These are phyloP conservation scores for Mobula hypostoma DNA, from an alignment of 2,113 vertebrate genomes.

Conservation along the genomic window DNA sequence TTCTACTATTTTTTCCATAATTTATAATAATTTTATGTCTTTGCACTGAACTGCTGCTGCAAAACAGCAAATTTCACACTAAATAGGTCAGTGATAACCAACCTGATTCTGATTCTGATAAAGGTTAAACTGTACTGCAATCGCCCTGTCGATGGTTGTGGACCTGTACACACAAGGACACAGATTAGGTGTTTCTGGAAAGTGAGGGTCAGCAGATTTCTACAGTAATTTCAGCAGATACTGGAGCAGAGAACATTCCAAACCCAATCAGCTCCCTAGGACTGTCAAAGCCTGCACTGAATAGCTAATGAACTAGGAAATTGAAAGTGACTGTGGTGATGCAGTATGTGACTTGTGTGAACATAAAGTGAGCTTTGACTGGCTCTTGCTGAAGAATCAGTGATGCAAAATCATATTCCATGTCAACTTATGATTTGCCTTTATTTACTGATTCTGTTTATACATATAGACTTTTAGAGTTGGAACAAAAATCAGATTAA, in stretches of 20 bases:
- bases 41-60: too few species aligned
- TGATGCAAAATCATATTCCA: not conserved
- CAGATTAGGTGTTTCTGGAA: not conserved
- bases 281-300: not conserved
- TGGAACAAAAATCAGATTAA: not conserved
- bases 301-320: conserved; percentile 18
- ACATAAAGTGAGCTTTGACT: too few species aligned
- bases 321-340: not conserved
- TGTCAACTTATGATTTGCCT: not conserved
- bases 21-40: too few species aligned
- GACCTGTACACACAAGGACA: not conserved
- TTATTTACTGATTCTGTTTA: too few species aligned
- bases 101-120: not conserved
- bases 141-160: not conserved
- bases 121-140: not conserved
- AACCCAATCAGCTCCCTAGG: not conserved
- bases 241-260: not conserved
- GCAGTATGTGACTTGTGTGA: not conserved
- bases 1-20: too few species aligned
- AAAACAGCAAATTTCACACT: too few species aligned
- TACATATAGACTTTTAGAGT: not conserved
- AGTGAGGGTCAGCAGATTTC: not conserved
- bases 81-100: too few species aligned
- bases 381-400: not conserved
- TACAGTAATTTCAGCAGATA: not conserved